These are phyloP conservation scores for Cyrtodaria siliqua DNA, from an alignment of 2,888 invertebrate genomes.

Conservation along the genomic window DNA sequence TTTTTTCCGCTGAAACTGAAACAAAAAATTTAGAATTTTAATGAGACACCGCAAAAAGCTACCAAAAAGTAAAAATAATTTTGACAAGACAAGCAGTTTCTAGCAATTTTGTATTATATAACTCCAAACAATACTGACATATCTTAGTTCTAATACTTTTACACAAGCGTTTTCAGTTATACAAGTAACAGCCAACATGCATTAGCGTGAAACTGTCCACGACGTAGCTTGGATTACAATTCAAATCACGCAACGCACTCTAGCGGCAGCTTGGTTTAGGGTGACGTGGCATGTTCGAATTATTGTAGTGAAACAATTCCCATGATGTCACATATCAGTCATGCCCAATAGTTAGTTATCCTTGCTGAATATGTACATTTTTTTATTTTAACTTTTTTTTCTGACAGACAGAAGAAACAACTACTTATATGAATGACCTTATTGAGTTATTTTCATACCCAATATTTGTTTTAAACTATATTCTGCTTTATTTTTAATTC, in stretches of 20 bases:
- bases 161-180: constrained; percentile 62
- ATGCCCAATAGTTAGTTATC: too few species aligned
- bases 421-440: too few species aligned
- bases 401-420: too few species aligned
- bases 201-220: constrained; percentile 63
- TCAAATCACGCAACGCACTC: constrained; percentile 38
- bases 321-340: too few species aligned
- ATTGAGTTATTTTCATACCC: too few species aligned
- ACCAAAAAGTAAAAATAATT: constrained; percentile 28
- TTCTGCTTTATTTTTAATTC: too few species aligned
- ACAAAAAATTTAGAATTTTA: not conserved
- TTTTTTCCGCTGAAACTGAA: constrained; percentile 8
- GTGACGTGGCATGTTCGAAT: constrained; percentile 8
- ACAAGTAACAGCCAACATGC: constrained; percentile 67
- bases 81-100: constrained; percentile 55
- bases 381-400: too few species aligned
- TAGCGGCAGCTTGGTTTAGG: constrained; percentile 18
- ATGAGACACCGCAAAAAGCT: constrained; percentile 7
- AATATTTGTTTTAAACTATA: too few species aligned
- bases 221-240: constrained; percentile 57
- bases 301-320: too few species aligned
- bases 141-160: constrained; percentile 51
- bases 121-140: constrained; percentile 58
- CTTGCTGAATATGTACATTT: too few species aligned
- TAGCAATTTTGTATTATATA: constrained; percentile 58